Base-by-base conservation (phyloP, 1,140 invertebrate genomes). In the Venustaconcha ellipsiformis region DNA sequence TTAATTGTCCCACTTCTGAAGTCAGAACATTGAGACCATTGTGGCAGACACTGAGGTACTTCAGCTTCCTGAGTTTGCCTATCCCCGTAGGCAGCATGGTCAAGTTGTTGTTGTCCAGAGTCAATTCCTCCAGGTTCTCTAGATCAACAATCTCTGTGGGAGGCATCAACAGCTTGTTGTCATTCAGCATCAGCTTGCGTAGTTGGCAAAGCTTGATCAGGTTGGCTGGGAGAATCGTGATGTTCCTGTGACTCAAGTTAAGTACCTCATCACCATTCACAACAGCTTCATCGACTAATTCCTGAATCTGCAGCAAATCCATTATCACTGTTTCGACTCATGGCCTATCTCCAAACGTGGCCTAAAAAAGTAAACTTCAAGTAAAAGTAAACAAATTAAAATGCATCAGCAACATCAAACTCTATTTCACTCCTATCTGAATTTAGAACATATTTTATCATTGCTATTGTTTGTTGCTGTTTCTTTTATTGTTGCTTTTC, bases 131-230 rank as follows among this genome's bases (percentile, higher is more conserved):
- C 20, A 89, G 70, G 30, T 76, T 68, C 3, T 67, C 17, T 58
- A 89, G 72, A 17, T 67, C 48, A 6, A 72, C 81, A 0, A 89
- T 56, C 74, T 89, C 87, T n/a, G 82, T 80, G 26, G 86, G 87
- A 0, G 86, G 85, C 84, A 88, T 86, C n/a, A 87, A 57, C 56
- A 88, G 78, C 14, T 84, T 79, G 70, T 88, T 88, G 74, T 88
- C 76, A 76, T 88, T 88, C 0, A 88, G 73, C 17, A 80, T 59
- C 20, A 88, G 68, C 37, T 72, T 78, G 13, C 68, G 78, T 6
- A 87, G 75, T 68, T 80, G 63, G 26, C 60, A 59, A 12, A 87
- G 70, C 57, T 83, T 80, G 11, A 76, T 65, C 60, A 88, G 57
- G 57, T 80, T 83, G 58, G 58, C 78, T 0, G 85, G 83, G 5